phyloP scores from a whole-genome alignment of 2,113 vertebrate species.

The Shinisaurus crocodilurus region DNA sequence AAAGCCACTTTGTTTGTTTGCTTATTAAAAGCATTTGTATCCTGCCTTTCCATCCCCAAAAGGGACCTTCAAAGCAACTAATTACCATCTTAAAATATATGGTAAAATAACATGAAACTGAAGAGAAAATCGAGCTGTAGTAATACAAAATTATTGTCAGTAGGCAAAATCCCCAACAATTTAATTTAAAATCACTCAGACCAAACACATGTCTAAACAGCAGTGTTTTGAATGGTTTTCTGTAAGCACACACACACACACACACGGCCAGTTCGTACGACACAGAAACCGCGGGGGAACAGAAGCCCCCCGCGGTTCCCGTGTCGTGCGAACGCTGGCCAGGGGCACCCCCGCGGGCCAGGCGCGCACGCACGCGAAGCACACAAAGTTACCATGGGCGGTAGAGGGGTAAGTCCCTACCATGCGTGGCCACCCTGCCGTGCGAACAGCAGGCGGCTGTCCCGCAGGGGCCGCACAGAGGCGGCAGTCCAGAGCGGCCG shows the following conservation, averaged over 20 bases:
- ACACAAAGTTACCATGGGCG: no score
- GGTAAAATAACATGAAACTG: neutral
- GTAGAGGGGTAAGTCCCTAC: no score
- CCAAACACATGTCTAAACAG: neutral
- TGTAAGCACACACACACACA: neutral
- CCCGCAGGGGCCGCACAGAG: no score
- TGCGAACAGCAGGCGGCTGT: no score
- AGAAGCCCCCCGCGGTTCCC: no score
- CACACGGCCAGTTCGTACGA: no score
- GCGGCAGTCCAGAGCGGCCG: no score
- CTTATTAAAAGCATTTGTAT: conserved; percentile 1
- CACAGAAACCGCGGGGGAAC: no score
- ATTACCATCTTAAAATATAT: neutral
- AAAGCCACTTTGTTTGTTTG: neutral
- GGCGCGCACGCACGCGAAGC: no score
- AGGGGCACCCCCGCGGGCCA: no score
- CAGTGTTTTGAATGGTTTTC: neutral
- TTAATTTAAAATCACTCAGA: neutral
- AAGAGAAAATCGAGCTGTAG: neutral
- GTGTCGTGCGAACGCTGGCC: no score
- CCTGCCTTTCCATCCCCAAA: neutral
- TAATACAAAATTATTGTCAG: neutral
- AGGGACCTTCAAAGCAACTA: neutral
- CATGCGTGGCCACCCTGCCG: no score
- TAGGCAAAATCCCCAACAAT: neutral